Evolutionary conservation across 1,140 invertebrate species (phyloP), one percentile per base, ranked within the genome.

Genomic region (Reticulitermes speratus): DNA sequence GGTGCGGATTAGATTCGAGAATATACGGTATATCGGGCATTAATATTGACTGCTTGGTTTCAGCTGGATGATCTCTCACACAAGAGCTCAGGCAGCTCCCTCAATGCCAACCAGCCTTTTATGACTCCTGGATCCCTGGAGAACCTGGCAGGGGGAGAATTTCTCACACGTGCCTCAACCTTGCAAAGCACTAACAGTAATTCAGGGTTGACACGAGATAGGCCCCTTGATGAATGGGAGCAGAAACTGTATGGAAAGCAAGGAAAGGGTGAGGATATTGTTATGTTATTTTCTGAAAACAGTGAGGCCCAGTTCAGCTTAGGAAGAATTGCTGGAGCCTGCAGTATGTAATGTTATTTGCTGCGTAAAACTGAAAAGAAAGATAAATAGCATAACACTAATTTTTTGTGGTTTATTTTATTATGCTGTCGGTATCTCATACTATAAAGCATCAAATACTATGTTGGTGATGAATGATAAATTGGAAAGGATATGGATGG

Each of bases 61-160:
- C 87, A 94, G 90, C 96, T 97, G 90, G 96, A 97, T 90, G 96
- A 97, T 90, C 91, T 97, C 69, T 97, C 96, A 21, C 96, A 97
- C 89, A 97, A 97, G 91, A 97, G 96, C 90, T 97, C 96, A 25
- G 95, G 94, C 9, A 97, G 96, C 89, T 97, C 96, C 23, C 90
- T 97, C 6, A 96, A 96, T 90, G 89, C 89, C 88, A 89, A 65
- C 91, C 90, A 89, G 91, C 89, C 87, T 84, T 92, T 92, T 88
- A 92, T 91, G 52, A 90, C 91, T 44, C 91, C 91, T 82, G 92
- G 91, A 85, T 93, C 93, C 38, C 88, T 94, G 44, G 93, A 94
- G 89, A 94, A 94, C 88, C 89, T 94, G 38, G 93, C 92, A 48
- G 93, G 93, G 30, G 93, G 89, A 23, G 90, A 91, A 87, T 88